A percentile compares a stretch with the other conserved stretches of the same genome.
These are phyloP conservation scores for Tholera decimalis DNA, from an alignment of 2,888 invertebrate genomes.

Conservation along the genomic window DNA sequence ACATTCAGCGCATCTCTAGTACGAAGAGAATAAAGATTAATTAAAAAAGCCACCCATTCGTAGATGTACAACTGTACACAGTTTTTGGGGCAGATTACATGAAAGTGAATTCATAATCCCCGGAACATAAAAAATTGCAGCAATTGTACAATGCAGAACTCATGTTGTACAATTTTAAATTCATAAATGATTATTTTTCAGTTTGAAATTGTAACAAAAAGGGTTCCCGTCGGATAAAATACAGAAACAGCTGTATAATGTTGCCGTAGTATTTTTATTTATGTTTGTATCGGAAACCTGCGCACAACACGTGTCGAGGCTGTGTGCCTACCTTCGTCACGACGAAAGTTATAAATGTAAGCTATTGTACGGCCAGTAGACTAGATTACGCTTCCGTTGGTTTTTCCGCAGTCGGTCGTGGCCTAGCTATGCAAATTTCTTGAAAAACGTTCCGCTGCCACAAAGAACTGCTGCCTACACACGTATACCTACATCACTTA, in stretches of 20 bases:
- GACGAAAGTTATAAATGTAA: conserved; percentile 61
- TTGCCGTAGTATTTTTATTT: conserved; percentile 16
- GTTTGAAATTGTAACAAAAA: conserved; percentile 42
- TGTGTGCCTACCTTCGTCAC: conserved; percentile 49
- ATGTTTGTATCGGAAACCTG: conserved; percentile 37
- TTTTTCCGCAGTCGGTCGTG: conserved; percentile 69
- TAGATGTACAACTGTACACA: conserved; percentile 14
- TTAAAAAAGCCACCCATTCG: conserved; percentile 44
- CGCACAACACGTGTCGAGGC: conserved; percentile 51
- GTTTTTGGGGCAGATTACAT: conserved; percentile 17
- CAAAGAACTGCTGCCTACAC: conserved; percentile 53
- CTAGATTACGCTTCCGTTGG: conserved; percentile 71
- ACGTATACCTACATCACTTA: conserved; percentile 35
- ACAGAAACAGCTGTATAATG: conserved; percentile 22
- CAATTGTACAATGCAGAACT: not conserved
- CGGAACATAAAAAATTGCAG: conserved; percentile 20
- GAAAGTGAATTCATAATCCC: conserved; percentile 16
- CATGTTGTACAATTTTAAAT: conserved; percentile 9
- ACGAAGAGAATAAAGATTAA: conserved; percentile 45
- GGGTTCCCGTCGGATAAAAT: conserved; percentile 14
- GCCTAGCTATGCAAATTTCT: conserved; percentile 79
- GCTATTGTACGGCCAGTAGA: conserved; percentile 62
- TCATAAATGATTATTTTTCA: conserved; percentile 10
- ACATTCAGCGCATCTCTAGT: too few species aligned
- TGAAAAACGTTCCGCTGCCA: conserved; percentile 73